Percentiles rank a stretch among this genome's conserved stretches.
Conservation (phyloP, 1,140 invertebrate species). For the Saxidomus purpurata region DNA sequence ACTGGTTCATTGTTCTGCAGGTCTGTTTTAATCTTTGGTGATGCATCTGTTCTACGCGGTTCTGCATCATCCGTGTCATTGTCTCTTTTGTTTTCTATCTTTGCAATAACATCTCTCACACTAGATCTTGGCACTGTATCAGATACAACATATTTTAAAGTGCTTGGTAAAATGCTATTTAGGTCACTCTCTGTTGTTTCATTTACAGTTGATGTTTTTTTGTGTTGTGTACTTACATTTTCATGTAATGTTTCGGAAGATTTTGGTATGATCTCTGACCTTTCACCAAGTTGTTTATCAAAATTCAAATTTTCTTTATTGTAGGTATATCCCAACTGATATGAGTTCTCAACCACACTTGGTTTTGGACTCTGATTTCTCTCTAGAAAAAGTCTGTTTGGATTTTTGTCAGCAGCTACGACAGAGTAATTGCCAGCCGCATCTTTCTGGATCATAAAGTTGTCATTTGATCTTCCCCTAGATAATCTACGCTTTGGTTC, state of each 20-base stretch:
- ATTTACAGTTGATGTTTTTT: background rate
- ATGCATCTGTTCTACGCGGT: background rate
- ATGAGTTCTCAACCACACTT: background rate
- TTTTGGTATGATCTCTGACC: background rate
- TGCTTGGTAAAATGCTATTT: background rate
- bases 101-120: conserved; percentile 14
- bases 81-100: conserved; percentile 1
- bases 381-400: background rate
- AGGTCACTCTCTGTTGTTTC: background rate
- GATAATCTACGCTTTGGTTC: conserved; percentile 53
- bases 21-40: conserved; percentile 12
- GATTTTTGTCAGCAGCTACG: background rate
- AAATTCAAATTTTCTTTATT: background rate
- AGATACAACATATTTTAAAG: background rate
- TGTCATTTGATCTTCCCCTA: conserved; percentile 58
- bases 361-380: background rate
- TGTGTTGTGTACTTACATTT: background rate
- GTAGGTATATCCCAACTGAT: background rate
- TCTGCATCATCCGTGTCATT: background rate
- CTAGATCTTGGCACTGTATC: background rate
- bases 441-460: conserved; percentile 53
- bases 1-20: conserved; percentile 8
- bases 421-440: conserved; percentile 52
- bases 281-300: background rate
- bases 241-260: background rate